Evolutionary conservation across 2,797 vertebrate species (phyloP).

Genomic region (Pitangus sulphuratus): DNA sequence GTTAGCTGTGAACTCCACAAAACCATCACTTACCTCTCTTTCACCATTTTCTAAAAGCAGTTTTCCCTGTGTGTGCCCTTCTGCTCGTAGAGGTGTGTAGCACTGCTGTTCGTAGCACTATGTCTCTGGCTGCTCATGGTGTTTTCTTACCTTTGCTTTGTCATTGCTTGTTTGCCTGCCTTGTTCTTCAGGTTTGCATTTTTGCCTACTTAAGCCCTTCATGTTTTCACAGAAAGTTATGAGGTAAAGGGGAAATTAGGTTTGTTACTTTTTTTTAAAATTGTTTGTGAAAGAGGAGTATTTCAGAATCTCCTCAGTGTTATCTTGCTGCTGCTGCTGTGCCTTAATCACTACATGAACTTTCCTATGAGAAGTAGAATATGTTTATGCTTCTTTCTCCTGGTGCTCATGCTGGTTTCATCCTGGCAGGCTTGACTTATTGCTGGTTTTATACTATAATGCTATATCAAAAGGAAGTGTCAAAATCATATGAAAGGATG

Average conservation of each 20-base stretch:
- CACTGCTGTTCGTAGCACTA: background rate
- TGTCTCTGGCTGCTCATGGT: background rate
- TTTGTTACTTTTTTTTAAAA: background rate
- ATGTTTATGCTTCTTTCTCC: background rate
- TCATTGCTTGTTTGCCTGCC: background rate
- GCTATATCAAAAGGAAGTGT: background rate
- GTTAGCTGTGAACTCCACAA: background rate
- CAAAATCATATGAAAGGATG: background rate
- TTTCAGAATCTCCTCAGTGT: background rate
- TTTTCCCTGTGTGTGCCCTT: background rate
- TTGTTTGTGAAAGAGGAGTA: background rate
- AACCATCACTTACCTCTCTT: background rate
- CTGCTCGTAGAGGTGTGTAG: background rate
- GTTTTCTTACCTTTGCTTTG: background rate
- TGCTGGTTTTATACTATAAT: slow-evolving; percentile 34
- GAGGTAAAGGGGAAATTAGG: background rate
- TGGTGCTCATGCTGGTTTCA: slow-evolving; percentile 17
- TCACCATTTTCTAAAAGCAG: background rate
- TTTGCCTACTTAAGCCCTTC: slow-evolving; percentile 1
- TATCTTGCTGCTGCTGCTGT: background rate
- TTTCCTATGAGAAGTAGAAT: background rate
- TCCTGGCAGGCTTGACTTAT: slow-evolving; percentile 70
- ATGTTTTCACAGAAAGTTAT: background rate
- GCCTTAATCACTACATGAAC: background rate
- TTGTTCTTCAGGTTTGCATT: background rate